Conservation (phyloP, 2,113 vertebrate genomes). For the Litocranius walleri region DNA sequence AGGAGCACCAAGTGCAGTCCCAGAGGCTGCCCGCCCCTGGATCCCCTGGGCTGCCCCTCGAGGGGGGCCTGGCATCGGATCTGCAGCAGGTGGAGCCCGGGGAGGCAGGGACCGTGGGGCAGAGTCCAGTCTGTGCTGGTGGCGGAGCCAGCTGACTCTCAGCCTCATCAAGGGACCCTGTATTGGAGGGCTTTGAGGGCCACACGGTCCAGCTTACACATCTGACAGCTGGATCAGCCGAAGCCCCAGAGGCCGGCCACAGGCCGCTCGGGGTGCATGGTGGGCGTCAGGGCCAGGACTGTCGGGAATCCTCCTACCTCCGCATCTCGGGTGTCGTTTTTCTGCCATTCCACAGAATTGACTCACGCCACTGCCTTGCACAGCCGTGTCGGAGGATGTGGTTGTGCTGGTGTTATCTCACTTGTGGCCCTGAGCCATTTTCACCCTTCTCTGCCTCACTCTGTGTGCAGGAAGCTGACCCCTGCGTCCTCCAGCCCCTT, state of each 20-base stretch:
- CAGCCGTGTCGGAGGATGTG: background rate
- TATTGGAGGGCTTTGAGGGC: rapidly evolving
- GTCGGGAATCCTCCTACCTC: background rate
- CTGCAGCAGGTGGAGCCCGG: background rate
- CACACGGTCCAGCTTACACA: background rate
- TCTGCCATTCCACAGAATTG: background rate
- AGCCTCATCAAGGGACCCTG: background rate
- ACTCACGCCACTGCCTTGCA: background rate
- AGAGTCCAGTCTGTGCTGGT: background rate
- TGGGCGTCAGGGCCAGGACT: background rate
- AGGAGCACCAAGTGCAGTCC: background rate
- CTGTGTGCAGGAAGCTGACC: background rate
- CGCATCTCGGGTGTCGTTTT: background rate
- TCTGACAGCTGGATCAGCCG: background rate
- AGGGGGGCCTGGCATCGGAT: rapidly evolving
- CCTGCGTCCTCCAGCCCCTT: rapidly evolving
- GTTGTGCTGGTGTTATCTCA: background rate
- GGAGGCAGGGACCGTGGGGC: background rate
- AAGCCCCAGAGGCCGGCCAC: background rate
- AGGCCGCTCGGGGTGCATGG: rapidly evolving
- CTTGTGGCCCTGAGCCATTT: background rate
- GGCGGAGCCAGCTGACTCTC: background rate
- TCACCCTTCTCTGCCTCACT: background rate
- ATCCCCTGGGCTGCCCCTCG: rapidly evolving
- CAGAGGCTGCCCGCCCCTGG: background rate